Percentiles rank a stretch among this genome's conserved stretches.
Evolutionary conservation across 2,797 vertebrate genomes (phyloP).

Genomic region (Gouania willdenowi): DNA sequence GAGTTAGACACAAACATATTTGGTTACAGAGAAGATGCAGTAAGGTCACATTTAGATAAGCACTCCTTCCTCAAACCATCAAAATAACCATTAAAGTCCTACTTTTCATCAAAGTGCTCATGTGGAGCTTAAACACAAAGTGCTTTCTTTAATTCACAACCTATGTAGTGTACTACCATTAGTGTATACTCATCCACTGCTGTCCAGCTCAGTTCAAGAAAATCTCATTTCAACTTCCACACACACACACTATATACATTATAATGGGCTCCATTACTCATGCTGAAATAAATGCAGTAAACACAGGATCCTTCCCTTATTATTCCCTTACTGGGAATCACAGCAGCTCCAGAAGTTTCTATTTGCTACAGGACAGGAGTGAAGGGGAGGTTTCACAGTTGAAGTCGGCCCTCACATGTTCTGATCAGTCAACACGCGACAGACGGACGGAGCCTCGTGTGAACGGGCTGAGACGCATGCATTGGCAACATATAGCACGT

Average conservation of each 20-base stretch:
- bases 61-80: slow-evolving; percentile 9
- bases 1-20: slow-evolving; percentile 39
- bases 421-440: slow-evolving; percentile 6
- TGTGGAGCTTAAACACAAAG: slow-evolving; percentile 52
- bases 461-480: slow-evolving; percentile 28
- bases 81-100: slow-evolving; percentile 20
- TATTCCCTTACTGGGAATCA: too few relatives aligned
- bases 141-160: slow-evolving; percentile 49
- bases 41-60: slow-evolving; percentile 47
- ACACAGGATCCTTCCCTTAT: slow-evolving; percentile 14
- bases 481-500: slow-evolving; percentile 20
- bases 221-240: slow-evolving; percentile 27
- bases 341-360: not conserved
- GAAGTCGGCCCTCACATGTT: slow-evolving; percentile 17
- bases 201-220: slow-evolving; percentile 32
- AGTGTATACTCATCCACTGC: slow-evolving; percentile 29
- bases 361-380: slow-evolving; percentile 4
- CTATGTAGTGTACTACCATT: slow-evolving; percentile 16
- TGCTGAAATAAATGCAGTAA: slow-evolving; percentile 51
- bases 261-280: slow-evolving; percentile 48
- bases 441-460: slow-evolving; percentile 7
- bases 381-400: slow-evolving; percentile 36
- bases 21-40: slow-evolving; percentile 43
- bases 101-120: slow-evolving; percentile 20
- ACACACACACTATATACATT: slow-evolving; percentile 37